Evolutionary conservation across 2,797 vertebrate genomes (phyloP).

Genomic region (Trichosurus vulpecula): DNA sequence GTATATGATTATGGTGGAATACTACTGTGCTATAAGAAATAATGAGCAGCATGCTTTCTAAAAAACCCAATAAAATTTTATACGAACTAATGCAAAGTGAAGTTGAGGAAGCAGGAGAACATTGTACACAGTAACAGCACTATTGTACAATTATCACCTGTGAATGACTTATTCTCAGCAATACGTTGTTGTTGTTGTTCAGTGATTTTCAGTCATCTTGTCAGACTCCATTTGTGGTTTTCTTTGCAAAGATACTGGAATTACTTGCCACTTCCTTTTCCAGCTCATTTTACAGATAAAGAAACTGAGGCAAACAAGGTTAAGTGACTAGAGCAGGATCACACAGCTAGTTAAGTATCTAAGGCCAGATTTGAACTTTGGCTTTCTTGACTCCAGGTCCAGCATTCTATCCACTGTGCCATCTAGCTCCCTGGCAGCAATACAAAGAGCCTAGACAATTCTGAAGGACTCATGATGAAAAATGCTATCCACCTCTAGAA

Average conservation of each 20-base stretch:
- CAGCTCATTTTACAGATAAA: constrained; percentile 24
- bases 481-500: not conserved
- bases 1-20: not conserved
- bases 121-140: not conserved
- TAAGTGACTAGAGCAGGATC: not conserved
- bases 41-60: not conserved
- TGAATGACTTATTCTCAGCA: not conserved
- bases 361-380: not conserved
- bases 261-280: not conserved
- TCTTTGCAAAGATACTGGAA: not conserved
- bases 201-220: not conserved
- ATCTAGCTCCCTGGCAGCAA: not conserved
- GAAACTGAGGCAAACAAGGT: not conserved
- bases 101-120: not conserved
- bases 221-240: not conserved
- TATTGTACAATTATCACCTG: not conserved
- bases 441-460: not conserved
- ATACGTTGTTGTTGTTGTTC: not conserved
- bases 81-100: not conserved
- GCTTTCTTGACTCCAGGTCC: not conserved
- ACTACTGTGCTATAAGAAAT: not conserved
- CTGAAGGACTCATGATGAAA: not conserved
- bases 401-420: not conserved
- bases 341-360: not conserved
- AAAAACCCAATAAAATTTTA: not conserved